Base-by-base conservation (phyloP, 2,797 vertebrate genomes). In the Danio tinwini region DNA sequence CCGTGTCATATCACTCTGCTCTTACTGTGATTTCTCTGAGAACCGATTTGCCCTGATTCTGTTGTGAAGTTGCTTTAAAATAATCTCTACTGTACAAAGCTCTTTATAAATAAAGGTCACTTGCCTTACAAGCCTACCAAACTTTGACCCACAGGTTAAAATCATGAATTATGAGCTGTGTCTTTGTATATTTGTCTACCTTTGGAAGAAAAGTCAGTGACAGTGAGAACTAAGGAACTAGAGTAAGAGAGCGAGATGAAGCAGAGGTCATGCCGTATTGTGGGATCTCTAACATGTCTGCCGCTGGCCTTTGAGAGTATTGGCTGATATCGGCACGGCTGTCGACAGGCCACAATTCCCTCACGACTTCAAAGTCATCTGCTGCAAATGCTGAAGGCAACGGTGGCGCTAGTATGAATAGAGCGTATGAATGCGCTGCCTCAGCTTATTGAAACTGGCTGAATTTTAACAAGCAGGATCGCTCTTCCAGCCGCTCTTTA, bases 391-490 rank as follows among this genome's bases (percentile, higher is more conserved):
- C 52, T 81, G 56, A 69, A 63, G 75, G 72, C 79, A 65, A 42
- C 78, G 67, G 68, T 39, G 5, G 47, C 13, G 9, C 68, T 63
- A 40, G 56, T 64, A 47, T 64, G 45, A 80, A 77, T 64, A 52
- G 55, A 73, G 47, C 58, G 11, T 58, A 14, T 68, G 79, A 81
- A 78, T 78, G 47, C 65, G 16, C 42, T 50, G 55, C 13, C 65
- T 68, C 52, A 78, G 72, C 70, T 74, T 70, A 72, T 75, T 64
- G 50, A 61, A 69, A 79, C 62, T 40, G 42, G 19, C 47, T 52
- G 52, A 75, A 69, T 81, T 85, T 78, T 81, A 81, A 82, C 76
- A 74, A 81, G 67, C 73, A 67, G 59, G 68, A 53, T 50, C 40
- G 47, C 47, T 53, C 21, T 81, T 80, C 81, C 62, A 80, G 74